Evolutionary conservation across 2,113 vertebrate species (phyloP), one percentile per base, ranked within the genome.

Genomic region (Oryzias celebensis): DNA sequence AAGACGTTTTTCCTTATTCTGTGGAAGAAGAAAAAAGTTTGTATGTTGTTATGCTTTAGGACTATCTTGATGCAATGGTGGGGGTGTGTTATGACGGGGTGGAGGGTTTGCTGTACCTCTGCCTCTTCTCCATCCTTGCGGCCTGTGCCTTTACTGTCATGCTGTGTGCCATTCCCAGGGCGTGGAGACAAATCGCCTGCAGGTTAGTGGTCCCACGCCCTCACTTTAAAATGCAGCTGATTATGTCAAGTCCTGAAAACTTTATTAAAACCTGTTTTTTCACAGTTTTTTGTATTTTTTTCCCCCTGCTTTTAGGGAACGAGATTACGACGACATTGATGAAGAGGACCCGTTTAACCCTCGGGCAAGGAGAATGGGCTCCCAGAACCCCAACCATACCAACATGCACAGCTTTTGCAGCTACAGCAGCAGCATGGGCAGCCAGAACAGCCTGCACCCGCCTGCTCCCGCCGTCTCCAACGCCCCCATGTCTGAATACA

Each of bases 321-420:
- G 87, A 14, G 93, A 95, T 62, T 98, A 98, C 0, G 93, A 96
- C 0, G 96, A 98, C 90, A 96, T 98, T 2, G 96, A 98, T 0
- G 94, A 98, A 1, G 94, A 93, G 0, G 96, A 98, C 74, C 96
- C 96, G 0, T 98, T 97, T 82, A 98, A 97, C 88, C 96, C 96
- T 0, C 93, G 95, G 69, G 91, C 91, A 0, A 91, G 93, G 22
- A 92, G 94, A 71, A 91, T 92, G 0, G 91, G 88, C 0, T 14
- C 92, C 0, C 94, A 94, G 85, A 91, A 88, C 81, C 92, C 91
- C 0, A 81, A 79, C 0, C 91, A 93, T 52, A 84, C 88, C 46
- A 96, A 95, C 74, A 91, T 98, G 48, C 95, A 91, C 89, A 98
- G 96, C 80, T 97, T 98, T 88, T 96, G 96, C 88, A 98, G 96